Evolutionary conservation across 1,140 invertebrate genomes (phyloP), one percentile per base, ranked within the genome.

Genomic region (Anoplophora glabripennis): DNA sequence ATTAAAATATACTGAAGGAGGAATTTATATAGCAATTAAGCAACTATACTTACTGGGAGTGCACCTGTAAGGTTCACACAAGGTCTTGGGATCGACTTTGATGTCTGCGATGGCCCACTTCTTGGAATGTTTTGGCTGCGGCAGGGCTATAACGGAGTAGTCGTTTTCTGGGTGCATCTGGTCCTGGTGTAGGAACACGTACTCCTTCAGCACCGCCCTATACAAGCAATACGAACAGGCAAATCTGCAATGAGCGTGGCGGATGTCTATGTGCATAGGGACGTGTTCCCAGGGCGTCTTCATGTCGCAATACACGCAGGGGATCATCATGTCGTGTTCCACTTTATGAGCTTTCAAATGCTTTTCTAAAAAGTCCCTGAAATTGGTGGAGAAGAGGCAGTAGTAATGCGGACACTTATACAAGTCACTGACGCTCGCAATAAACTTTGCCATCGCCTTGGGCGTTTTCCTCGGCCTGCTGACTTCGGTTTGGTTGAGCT

Each of bases 171-270:
- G 46, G 56, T 74, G 72, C 12, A 14, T 42, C 4, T 54, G 14
- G 11, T 70, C 77, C 67, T 81, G 76, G 76, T 85, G 83, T 9
- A 80, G 68, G 37, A 76, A 74, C 0, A 85, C 78, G 61, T 84
- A 84, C 4, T 76, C 75, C n/a, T 74, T 68, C 3, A 73, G 68
- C 21, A 75, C 63, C 9, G 79, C 78, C 49, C 84, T 48, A 36
- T 84, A 86, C 38, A 86, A 81, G 57, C 84, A 86, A 46, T 83
- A 80, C 21, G 67, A 73, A 55, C 84, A 86, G 37, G 83, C 79
- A 60, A 72, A 85, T 18, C 75, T 70, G 61, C 82, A 81, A 36
- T 77, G 75, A 0, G 73, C 73, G 63, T 85, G 84, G 45, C 79
- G 76, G 9, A 70, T 61, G 17, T 73, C 66, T 12, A 71, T 64